phyloP scores from a whole-genome alignment of 2,113 vertebrate species.

The Thamnaconus septentrionalis region DNA sequence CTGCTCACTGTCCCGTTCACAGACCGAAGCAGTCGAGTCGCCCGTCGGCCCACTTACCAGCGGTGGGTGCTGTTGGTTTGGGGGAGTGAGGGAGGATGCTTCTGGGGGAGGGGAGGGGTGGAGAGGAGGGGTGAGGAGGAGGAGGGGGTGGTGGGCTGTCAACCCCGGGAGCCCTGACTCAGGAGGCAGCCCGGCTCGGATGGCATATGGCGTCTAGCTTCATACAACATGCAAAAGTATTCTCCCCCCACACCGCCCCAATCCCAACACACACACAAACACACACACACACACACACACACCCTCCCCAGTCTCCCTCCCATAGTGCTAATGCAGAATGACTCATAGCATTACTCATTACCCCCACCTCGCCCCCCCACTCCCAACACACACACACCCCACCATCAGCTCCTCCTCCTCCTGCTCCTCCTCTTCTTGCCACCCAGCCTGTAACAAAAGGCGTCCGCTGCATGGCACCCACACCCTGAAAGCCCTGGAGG shows the following conservation, averaged over 20 bases:
- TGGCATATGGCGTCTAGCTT: slow-evolving; percentile 99
- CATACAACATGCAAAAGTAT: slow-evolving; percentile 99
- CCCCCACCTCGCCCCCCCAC: slow-evolving; percentile 17
- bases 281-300: slow-evolving; percentile 2
- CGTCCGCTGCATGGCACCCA: slow-evolving; percentile 81
- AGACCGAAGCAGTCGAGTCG: slow-evolving; percentile 57
- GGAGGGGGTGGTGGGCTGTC: slow-evolving; percentile 86
- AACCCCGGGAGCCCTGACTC: slow-evolving; percentile 85
- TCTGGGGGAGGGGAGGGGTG: slow-evolving; percentile 46
- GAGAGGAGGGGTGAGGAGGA: too few relatives aligned
- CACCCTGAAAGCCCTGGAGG: slow-evolving; percentile 73
- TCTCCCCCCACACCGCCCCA: slow-evolving; percentile 73
- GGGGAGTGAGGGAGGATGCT: slow-evolving; percentile 50
- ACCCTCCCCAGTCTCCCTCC: slow-evolving; percentile 55
- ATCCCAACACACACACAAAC: background rate
- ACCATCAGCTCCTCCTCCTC: slow-evolving; percentile 50
- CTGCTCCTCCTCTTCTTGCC: slow-evolving; percentile 65
- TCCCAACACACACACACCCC: slow-evolving; percentile 8
- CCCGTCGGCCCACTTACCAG: slow-evolving; percentile 61
- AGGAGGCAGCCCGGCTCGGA: slow-evolving; percentile 87
- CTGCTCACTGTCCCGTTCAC: background rate
- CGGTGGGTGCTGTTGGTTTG: too few relatives aligned
- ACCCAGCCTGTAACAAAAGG: slow-evolving; percentile 79
- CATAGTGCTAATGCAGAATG: slow-evolving; percentile 91
- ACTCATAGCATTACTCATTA: slow-evolving; percentile 98